These are phyloP conservation scores for Spondyliosoma cantharus DNA, from an alignment of 2,797 vertebrate genomes.

Conservation along the genomic window DNA sequence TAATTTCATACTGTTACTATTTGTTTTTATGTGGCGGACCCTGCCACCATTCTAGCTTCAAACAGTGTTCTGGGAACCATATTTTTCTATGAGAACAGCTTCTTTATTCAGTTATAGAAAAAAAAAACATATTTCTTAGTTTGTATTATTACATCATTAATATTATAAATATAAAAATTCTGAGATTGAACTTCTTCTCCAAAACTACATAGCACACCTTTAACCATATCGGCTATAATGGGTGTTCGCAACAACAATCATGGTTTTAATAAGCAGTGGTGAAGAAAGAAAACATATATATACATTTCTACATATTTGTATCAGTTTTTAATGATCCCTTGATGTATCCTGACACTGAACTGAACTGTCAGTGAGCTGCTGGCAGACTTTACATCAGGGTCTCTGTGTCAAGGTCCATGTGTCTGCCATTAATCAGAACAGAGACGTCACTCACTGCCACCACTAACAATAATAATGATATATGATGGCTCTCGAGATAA, in stretches of 20 bases:
- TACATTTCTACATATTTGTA: too few relatives aligned
- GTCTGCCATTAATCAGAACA: not conserved
- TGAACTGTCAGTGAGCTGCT: slow-evolving; percentile 6
- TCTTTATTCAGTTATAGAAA: too few relatives aligned
- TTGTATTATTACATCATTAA: too few relatives aligned
- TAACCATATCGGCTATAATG: not conserved
- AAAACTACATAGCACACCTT: too few relatives aligned
- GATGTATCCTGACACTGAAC: not conserved
- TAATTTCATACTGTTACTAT: too few relatives aligned
- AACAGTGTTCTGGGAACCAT: too few relatives aligned
- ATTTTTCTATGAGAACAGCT: too few relatives aligned
- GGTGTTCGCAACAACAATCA: not conserved
- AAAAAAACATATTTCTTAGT: too few relatives aligned
- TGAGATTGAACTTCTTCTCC: too few relatives aligned
- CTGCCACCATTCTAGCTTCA: too few relatives aligned
- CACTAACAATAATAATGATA: not conserved
- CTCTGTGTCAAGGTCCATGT: not conserved
- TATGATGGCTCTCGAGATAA: not conserved
- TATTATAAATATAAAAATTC: too few relatives aligned
- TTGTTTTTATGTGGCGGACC: too few relatives aligned
- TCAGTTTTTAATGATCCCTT: not conserved
- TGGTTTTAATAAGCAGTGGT: not conserved
- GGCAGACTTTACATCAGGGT: not conserved
- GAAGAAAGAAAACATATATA: not conserved
- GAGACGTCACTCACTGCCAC: not conserved